These are phyloP conservation scores for Epistrophe grossulariae DNA, from an alignment of 2,888 invertebrate species.

Conservation along the genomic window DNA sequence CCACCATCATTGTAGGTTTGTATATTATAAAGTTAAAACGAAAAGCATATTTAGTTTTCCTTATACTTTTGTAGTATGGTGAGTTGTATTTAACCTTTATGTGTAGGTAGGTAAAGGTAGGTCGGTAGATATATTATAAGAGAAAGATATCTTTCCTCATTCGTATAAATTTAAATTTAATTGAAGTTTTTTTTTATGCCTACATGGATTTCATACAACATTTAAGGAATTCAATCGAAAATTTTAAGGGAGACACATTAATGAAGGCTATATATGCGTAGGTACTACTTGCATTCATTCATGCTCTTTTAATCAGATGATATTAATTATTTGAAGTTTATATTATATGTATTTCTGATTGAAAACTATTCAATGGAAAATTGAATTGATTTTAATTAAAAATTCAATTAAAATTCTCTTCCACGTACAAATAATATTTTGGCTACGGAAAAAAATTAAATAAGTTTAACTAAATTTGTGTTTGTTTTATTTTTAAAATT, in stretches of 20 bases:
- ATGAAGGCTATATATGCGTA: slow-evolving; percentile 17
- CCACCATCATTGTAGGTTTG: not conserved
- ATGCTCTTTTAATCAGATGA: not conserved
- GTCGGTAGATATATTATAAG: not conserved
- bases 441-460: no score
- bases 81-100: not conserved
- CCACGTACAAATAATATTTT: no score
- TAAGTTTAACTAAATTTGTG: no score
- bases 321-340: slow-evolving; percentile 15
- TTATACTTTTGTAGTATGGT: not conserved
- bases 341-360: not conserved
- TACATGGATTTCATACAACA: slow-evolving; percentile 18
- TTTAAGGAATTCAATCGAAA: slow-evolving; percentile 54
- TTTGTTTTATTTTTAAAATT: no score
- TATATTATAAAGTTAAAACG: slow-evolving; percentile 21
- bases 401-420: not conserved
- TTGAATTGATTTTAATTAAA: slow-evolving; percentile 5
- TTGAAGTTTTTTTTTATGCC: slow-evolving; percentile 52
- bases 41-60: slow-evolving; percentile 19
- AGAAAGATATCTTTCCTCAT: not conserved
- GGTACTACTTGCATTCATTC: not conserved
- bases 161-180: slow-evolving; percentile 63
- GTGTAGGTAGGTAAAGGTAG: not conserved
- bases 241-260: slow-evolving; percentile 28
- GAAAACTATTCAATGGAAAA: not conserved